Conservation (phyloP, 2,113 vertebrate genomes). For the Loxodonta africana region DNA sequence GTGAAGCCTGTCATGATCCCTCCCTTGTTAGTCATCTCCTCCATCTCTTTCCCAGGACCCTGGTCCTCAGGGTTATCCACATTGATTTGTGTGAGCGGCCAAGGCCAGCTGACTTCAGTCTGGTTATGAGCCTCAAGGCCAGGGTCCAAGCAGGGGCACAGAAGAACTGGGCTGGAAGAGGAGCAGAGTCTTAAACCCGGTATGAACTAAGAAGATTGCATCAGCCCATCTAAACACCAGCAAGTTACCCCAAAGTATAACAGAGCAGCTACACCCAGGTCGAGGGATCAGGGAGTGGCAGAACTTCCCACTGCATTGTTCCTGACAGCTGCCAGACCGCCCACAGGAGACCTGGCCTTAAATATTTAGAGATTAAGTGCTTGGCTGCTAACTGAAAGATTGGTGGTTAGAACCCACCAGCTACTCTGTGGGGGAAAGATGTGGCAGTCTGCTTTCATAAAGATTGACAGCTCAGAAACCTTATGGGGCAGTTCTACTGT, state of each 20-base stretch:
- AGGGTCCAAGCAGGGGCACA: not conserved
- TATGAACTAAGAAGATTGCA: not conserved
- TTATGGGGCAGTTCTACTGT: not conserved
- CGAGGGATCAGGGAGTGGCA: not conserved
- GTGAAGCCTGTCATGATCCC: not conserved
- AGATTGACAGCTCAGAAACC: not conserved
- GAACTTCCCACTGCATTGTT: not conserved
- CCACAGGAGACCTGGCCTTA: not conserved
- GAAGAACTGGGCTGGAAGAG: not conserved
- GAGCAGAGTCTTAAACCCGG: not conserved
- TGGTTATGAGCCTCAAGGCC: not conserved
- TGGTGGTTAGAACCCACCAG: not conserved
- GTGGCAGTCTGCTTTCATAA: not conserved
- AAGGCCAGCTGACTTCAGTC: conserved; percentile 53
- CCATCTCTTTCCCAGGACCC: conserved; percentile 71
- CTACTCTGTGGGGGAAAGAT: not conserved
- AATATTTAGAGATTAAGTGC: not conserved
- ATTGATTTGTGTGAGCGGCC: conserved; percentile 5
- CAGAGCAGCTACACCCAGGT: conserved; percentile 1
- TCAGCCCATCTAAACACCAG: not conserved
- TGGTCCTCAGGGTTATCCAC: not conserved
- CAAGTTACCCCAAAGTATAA: not conserved
- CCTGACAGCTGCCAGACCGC: not conserved
- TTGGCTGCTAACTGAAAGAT: not conserved
- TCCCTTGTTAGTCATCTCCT: conserved; percentile 61